Evolutionary conservation across 1,140 invertebrate species (phyloP), one percentile per base, ranked within the genome.

Genomic region (Pristionchus pacificus): DNA sequence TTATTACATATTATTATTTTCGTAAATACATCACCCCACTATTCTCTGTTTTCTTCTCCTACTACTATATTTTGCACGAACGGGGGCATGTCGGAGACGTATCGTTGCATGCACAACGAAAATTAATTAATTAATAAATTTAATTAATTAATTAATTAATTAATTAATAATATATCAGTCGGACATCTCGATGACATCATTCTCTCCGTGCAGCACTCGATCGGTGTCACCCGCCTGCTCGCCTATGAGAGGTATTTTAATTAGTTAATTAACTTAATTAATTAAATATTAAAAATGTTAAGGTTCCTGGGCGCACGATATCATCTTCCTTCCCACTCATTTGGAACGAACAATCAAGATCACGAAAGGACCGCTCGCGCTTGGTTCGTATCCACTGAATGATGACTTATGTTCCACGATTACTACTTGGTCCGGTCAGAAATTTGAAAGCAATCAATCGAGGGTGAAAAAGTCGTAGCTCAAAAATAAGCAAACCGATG

Each of bases 331-430:
- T 28, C 89, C 89, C n/a, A 62, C 84, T 19, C 84, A 86, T 29
- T 82, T 89, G 2, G 89, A 90, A 83, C 81, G 86, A 69, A 86
- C 85, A 65, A 87, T 90, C 65, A 87, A 87, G 77, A 83, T 90
- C 3, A 86, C 86, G 65, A 89, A 89, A 81, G 87, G 87, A 61
- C 84, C 84, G 61, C 85, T 88, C 63, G 77, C 80, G 29, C 76
- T 90, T 62, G 89, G 88, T 88, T n/a, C n/a, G n/a, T n/a, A n/a
- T n/a, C n/a, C n/a, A n/a, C n/a, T n/a, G n/a, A n/a, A n/a, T n/a
- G n/a, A n/a, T n/a, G n/a, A n/a, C n/a, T n/a, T n/a, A n/a, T n/a
- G n/a, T n/a, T n/a, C n/a, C n/a, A n/a, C n/a, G n/a, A n/a, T n/a
- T n/a, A n/a, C n/a, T n/a, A n/a, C n/a, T n/a, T n/a, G n/a, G n/a